phyloP scores from a whole-genome alignment of 2,888 invertebrate species.

The Parnassius orleans region DNA sequence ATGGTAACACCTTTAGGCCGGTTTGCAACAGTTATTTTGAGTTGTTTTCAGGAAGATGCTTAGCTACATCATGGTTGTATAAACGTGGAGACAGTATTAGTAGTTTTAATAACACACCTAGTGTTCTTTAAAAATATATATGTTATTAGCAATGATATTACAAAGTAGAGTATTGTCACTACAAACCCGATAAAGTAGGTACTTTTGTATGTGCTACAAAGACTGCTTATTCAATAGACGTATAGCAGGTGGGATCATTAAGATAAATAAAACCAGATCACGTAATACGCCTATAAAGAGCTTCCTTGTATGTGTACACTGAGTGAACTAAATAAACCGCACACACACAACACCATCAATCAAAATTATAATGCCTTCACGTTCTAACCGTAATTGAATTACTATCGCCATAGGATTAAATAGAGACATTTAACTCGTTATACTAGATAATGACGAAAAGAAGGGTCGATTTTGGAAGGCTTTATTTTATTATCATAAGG shows the following conservation, averaged over 20 bases:
- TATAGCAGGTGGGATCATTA: slow-evolving; percentile 44
- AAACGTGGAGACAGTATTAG: no score
- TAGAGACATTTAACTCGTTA: slow-evolving; percentile 7
- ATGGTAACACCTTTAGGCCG: no score
- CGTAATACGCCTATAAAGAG: slow-evolving; percentile 27
- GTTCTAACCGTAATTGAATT: slow-evolving; percentile 23
- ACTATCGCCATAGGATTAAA: slow-evolving; percentile 17
- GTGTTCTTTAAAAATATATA: no score
- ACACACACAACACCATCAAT: slow-evolving; percentile 19
- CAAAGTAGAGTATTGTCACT: neutral
- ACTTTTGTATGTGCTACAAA: slow-evolving; percentile 37
- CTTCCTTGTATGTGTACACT: slow-evolving; percentile 15
- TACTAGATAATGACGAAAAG: neutral
- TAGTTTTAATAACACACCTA: no score
- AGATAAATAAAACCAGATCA: slow-evolving; percentile 59
- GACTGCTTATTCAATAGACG: slow-evolving; percentile 29
- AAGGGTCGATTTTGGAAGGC: no score
- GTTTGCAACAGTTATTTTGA: no score
- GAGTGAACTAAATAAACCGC: slow-evolving; percentile 12
- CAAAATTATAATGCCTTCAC: slow-evolving; percentile 22
- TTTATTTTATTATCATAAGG: no score
- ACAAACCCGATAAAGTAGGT: neutral
- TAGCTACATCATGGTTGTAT: no score
- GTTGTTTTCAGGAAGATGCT: no score
- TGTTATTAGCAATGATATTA: no score